phyloP scores from a whole-genome alignment of 2,113 vertebrate species.

The Gorsachius goisagi region DNA sequence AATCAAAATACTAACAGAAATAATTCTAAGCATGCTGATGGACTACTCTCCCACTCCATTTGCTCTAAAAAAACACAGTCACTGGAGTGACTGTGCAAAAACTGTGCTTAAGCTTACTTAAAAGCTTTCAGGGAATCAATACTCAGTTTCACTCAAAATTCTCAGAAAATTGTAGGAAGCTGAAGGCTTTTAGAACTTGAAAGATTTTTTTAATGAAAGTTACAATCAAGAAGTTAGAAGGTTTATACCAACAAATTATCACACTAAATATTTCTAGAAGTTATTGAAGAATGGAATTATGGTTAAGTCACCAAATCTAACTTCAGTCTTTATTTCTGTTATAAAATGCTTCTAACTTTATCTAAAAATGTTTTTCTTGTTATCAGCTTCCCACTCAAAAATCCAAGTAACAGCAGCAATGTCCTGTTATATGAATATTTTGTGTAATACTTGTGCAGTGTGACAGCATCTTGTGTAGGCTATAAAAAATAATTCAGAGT shows the following conservation, averaged over 20 bases:
- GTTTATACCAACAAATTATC: background rate
- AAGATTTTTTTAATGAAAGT: background rate
- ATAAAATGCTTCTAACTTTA: background rate
- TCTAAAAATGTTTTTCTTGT: background rate
- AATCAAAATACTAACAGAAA: background rate
- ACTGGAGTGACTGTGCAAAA: background rate
- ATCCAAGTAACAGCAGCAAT: background rate
- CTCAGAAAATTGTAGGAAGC: background rate
- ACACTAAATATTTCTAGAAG: background rate
- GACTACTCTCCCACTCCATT: background rate
- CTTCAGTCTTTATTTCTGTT: background rate
- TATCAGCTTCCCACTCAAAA: background rate
- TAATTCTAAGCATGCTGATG: background rate
- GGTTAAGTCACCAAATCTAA: background rate
- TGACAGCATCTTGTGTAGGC: background rate
- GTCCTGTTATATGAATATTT: background rate
- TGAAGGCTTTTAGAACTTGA: background rate
- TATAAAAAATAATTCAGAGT: no score
- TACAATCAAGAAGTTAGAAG: background rate
- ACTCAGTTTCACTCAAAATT: background rate
- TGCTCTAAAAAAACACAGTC: background rate
- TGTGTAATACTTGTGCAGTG: background rate
- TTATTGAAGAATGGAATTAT: background rate
- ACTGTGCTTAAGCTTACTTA: background rate
- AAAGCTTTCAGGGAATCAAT: background rate